A percentile compares a stretch with the other conserved stretches of the same genome.
Conservation (phyloP, 2,113 vertebrate species). For the Physeter macrocephalus region DNA sequence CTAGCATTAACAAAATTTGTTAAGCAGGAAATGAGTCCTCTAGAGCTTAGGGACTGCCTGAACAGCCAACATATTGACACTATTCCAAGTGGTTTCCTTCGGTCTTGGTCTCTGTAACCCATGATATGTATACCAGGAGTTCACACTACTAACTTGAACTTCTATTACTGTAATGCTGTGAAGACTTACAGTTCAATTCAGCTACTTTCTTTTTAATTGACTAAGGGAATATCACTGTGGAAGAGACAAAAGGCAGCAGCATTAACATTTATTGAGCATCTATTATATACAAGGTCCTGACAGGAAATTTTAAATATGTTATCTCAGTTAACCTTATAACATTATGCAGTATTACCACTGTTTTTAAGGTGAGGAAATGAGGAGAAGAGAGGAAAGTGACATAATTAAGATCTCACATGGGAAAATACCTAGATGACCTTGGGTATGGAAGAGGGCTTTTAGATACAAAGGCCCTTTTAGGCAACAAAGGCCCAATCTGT, state of each 20-base stretch:
- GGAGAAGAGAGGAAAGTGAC: neutral
- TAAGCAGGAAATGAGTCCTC: slow-evolving; percentile 11
- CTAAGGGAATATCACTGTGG: neutral
- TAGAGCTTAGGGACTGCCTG: neutral
- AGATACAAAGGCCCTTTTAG: neutral
- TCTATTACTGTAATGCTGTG: neutral
- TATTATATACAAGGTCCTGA: neutral
- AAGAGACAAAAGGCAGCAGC: neutral
- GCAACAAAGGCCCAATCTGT: neutral
- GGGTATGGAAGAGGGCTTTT: neutral
- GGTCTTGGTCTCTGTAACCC: neutral
- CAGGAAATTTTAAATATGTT: neutral
- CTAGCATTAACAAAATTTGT: slow-evolving; percentile 26
- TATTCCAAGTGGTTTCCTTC: neutral
- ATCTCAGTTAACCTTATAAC: neutral
- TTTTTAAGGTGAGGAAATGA: neutral
- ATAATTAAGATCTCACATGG: neutral
- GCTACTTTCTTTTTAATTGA: neutral
- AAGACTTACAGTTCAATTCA: neutral
- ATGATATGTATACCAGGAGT: neutral
- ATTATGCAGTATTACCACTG: neutral
- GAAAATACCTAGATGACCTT: neutral
- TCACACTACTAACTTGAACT: neutral
- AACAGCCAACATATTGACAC: neutral
- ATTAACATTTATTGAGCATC: neutral